Conservation (phyloP, 1,140 invertebrate species). For the Drosophila aff. region DNA sequence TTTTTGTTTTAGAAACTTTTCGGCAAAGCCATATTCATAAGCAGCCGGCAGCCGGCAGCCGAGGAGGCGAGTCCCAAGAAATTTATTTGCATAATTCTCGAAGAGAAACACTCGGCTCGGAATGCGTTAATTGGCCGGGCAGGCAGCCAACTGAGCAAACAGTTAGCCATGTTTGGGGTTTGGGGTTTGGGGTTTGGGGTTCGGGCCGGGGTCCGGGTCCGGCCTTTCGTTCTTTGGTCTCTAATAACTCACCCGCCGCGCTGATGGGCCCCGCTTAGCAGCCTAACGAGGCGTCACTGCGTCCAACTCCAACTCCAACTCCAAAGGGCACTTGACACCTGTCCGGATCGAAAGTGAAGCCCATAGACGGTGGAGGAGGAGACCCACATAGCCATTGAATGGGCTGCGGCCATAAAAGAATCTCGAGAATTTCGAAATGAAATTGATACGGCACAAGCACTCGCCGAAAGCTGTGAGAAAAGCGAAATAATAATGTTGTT, state of each 20-base stretch:
- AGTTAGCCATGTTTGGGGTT: constrained; percentile 32
- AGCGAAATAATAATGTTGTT: constrained; percentile 1
- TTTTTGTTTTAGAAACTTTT: constrained; percentile 42
- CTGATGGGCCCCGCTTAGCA: constrained; percentile 64
- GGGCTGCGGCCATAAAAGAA: constrained; percentile 46
- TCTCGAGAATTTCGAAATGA: constrained; percentile 67
- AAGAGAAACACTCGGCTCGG: constrained; percentile 35
- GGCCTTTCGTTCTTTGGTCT: constrained; percentile 20
- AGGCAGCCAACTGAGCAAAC: constrained; percentile 66
- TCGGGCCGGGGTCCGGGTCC: not conserved
- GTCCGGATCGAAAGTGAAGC: constrained; percentile 15
- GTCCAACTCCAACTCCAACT: constrained; percentile 26
- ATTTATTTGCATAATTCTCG: constrained; percentile 68
- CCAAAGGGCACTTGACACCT: constrained; percentile 46
- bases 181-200: not conserved
- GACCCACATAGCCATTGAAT: constrained; percentile 40
- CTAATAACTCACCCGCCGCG: constrained; percentile 67
- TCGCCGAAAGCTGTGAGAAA: constrained; percentile 48
- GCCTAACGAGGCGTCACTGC: constrained; percentile 72
- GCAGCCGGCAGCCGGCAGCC: not conserved
- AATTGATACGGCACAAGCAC: constrained; percentile 56
- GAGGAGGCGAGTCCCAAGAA: constrained; percentile 18
- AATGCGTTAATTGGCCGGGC: constrained; percentile 76
- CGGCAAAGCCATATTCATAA: constrained; percentile 66
- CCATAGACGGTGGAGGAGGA: constrained; percentile 1